Evolutionary conservation across 2,888 invertebrate genomes (phyloP), one percentile per base, ranked within the genome.

Genomic region (Ophonus ardosiacus): DNA sequence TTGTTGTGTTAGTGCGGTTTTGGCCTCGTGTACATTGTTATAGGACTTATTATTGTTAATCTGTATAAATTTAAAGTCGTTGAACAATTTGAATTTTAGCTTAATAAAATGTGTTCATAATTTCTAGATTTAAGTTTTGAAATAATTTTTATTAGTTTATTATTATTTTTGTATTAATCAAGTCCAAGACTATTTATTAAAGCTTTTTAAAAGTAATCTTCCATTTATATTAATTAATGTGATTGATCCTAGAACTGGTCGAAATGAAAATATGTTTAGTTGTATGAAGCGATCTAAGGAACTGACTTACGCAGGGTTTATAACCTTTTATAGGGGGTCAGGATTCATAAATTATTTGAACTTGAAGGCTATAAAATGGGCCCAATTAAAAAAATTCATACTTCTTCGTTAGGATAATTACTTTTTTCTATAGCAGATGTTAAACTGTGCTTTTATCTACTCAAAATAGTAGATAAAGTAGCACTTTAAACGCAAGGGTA

Each of bases 101-200:
- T 78, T 78, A 78, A 78, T 78, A 24, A 78, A 78, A 78, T 78
- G 78, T 78, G 78, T 78, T 78, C 78, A 78, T 78, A 43, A 74
- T 40, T 74, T 74, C 43, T 21, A 43, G 43, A 43, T 74, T 51
- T 43, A 43, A 74, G 43, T 40, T 74, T 17, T 61, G 18, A 65
- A 65, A 56, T 68, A 51, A 15, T 81, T 68, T 81, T 43, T 81
- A 15, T 80, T 61, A 61, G 40, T 80, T 38, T 61, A 31, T 21
- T 61, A 31, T 21, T 63, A 81, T 63, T 65, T 81, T 65, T 81
- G 68, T 81, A 81, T 81, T 81, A 59, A 43, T 63, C 21, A 57
- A 78, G 57, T 78, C 57, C 31, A 63, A 40, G 68, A 56, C 68
- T 81, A 68, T 81, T 81, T 81, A 81, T 81, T 81, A 81, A 81